phyloP scores from a whole-genome alignment of 2,888 invertebrate genomes.

The Anticlea derivata region DNA sequence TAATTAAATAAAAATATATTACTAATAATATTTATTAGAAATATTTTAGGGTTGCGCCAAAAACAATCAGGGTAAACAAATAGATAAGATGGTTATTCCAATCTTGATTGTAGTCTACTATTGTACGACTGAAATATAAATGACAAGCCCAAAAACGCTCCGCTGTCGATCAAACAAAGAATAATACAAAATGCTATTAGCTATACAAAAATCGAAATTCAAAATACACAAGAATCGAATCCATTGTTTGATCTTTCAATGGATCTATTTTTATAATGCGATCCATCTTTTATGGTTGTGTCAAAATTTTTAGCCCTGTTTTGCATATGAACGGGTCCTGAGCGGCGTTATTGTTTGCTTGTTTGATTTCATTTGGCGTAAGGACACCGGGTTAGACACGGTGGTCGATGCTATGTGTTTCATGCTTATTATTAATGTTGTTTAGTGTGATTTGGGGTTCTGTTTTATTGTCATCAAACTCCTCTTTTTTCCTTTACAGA shows the following conservation, averaged over 20 bases:
- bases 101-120: no score
- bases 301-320: slow-evolving; percentile 65
- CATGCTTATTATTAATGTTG: slow-evolving; percentile 24
- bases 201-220: slow-evolving; percentile 38
- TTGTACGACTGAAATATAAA: background rate
- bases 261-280: slow-evolving; percentile 55
- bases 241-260: slow-evolving; percentile 36
- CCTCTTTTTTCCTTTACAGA: no score
- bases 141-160: slow-evolving; percentile 5
- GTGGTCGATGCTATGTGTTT: slow-evolving; percentile 32
- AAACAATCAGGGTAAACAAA: no score
- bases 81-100: no score
- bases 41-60: no score
- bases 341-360: slow-evolving; percentile 54
- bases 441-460: slow-evolving; percentile 17
- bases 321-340: slow-evolving; percentile 75
- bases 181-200: slow-evolving; percentile 27
- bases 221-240: slow-evolving; percentile 33
- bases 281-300: slow-evolving; percentile 77
- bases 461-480: background rate
- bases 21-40: no score
- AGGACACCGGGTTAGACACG: slow-evolving; percentile 31
- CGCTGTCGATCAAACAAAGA: slow-evolving; percentile 10
- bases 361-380: slow-evolving; percentile 29
- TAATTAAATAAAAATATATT: no score